Percentiles rank a stretch among this genome's conserved stretches.
phyloP scores from a whole-genome alignment of 2,888 invertebrate genomes.

The Napeogenes sylphis region DNA sequence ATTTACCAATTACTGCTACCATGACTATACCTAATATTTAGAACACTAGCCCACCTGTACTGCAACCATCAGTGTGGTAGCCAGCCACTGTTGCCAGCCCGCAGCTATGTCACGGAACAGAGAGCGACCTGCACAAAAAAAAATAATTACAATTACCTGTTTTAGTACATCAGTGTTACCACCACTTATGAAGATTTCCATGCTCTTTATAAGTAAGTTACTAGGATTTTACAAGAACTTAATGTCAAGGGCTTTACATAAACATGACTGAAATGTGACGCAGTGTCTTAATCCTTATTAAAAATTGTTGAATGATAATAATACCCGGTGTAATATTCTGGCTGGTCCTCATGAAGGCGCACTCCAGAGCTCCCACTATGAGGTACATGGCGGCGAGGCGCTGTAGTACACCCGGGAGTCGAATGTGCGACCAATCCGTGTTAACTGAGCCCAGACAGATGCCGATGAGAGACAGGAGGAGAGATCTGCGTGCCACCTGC shows the following conservation, averaged over 20 bases:
- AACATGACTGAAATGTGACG: no score
- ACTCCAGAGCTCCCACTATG: slow-evolving; percentile 83
- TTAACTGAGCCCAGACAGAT: slow-evolving; percentile 73
- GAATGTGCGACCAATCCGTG: slow-evolving; percentile 74
- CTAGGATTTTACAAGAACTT: no score
- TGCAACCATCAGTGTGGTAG: slow-evolving; percentile 77
- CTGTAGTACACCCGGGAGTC: slow-evolving; percentile 90
- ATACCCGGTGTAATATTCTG: slow-evolving; percentile 51
- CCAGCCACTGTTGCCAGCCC: slow-evolving; percentile 86
- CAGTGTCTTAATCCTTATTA: no score
- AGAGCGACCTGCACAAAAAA: slow-evolving; percentile 64
- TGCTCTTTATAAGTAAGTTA: no score
- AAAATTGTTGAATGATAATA: no score
- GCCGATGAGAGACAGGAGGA: slow-evolving; percentile 81
- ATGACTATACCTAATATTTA: no score
- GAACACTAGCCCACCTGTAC: slow-evolving; percentile 71
- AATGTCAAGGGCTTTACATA: no score
- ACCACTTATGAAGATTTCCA: no score
- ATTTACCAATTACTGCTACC: no score
- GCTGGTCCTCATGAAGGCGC: slow-evolving; percentile 66
- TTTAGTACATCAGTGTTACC: no score
- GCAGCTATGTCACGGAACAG: slow-evolving; percentile 79
- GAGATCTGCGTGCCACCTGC: slow-evolving; percentile 76
- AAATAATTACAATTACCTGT: not conserved
- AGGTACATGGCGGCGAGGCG: slow-evolving; percentile 88